Evolutionary conservation across 2,113 vertebrate species (phyloP), one percentile per base, ranked within the genome.

Genomic region (Himantopus leucocephalus): DNA sequence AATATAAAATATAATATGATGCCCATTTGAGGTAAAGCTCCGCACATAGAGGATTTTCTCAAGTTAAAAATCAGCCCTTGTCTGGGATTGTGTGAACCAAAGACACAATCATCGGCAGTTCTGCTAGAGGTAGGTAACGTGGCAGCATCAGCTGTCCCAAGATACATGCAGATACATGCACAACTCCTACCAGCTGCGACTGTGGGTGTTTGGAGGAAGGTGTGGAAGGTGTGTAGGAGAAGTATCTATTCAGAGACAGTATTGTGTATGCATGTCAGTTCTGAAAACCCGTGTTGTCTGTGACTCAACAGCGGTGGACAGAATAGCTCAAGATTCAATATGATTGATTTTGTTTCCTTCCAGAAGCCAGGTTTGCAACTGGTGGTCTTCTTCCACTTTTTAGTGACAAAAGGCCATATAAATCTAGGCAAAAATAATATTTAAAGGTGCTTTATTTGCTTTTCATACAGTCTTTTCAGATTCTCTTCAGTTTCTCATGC

Each of bases 131-230:
- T 3, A 43, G 10, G 24, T 71, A 27, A 64, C 15, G 26, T 58
- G 53, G 15, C 15, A 75, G 15, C 8, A 7, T 23, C 32, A 50
- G 83, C 10, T 73, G 83, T 76, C 34, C 34, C 27, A 48, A 39
- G 39, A 39, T 39, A 39, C 39, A 10, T 39, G 39, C 39, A 39
- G 39, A 45, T 8, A 3, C 1, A 0, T 1, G 12, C 7, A 4
- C 32, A 41, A 12, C 24, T 55, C 17, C 3, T 63, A 5, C 41
- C 0, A 0, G 34, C 20, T 62, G 35, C 17, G 72, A 12, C 5
- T 52, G 24, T 5, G 17, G 8, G 12, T 45, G 39, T 43, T 88
- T 22, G 67, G 45, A 45, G 21, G 37, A 37, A 37, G 37, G 37
- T 37, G 37, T 52, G 43, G 29, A 68, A 41, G 13, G 8, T 60